Evolutionary conservation across 2,797 vertebrate species (phyloP).

Genomic region (Falco novaeseelandiae): DNA sequence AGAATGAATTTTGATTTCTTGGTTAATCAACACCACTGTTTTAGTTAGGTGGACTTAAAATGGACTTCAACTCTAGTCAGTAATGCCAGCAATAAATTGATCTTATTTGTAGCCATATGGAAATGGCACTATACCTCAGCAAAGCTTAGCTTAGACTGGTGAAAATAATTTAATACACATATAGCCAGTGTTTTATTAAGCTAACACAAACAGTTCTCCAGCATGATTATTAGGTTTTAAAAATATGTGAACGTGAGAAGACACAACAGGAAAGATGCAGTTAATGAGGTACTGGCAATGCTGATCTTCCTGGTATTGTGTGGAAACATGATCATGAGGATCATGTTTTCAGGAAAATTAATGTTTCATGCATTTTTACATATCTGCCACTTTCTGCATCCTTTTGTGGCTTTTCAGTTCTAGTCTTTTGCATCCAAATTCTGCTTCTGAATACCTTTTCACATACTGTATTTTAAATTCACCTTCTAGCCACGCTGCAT

Average conservation of each 20-base stretch:
- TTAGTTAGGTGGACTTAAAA: neutral
- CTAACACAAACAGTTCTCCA: neutral
- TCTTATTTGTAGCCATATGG: neutral
- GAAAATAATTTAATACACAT: neutral
- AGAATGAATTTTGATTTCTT: neutral
- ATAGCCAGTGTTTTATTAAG: neutral
- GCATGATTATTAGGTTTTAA: neutral
- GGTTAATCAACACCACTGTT: neutral
- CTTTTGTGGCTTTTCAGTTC: neutral
- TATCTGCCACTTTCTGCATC: neutral
- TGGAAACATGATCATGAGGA: neutral
- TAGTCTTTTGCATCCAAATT: neutral
- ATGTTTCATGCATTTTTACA: neutral
- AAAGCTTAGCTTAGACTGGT: neutral
- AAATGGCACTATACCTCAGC: neutral
- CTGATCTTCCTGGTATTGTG: neutral
- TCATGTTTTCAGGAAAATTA: neutral
- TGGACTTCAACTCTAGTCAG: neutral
- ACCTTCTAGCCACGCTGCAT: neutral
- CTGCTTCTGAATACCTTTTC: constrained; percentile 6
- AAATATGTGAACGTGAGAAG: neutral
- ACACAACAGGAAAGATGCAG: neutral
- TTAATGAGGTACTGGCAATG: neutral
- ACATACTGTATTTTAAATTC: neutral
- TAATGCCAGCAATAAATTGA: constrained; percentile 9